Conservation (phyloP, 2,797 vertebrate genomes). For the Cyclopterus lumpus region DNA sequence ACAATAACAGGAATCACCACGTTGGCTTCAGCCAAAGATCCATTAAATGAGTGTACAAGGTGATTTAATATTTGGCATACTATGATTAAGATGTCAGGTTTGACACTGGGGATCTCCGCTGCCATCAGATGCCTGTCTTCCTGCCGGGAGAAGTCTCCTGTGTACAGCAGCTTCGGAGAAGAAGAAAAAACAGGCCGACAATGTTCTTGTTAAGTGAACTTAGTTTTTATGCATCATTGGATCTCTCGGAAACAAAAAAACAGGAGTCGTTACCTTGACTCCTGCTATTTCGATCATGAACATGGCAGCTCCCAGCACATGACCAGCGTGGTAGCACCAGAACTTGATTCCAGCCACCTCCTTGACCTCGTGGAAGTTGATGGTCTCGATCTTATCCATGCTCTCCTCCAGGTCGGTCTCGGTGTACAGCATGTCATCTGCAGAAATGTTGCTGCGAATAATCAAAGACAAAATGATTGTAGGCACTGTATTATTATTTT, state of each 20-base stretch:
- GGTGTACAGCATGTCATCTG: slow-evolving; percentile 97
- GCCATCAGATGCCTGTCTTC: slow-evolving; percentile 97
- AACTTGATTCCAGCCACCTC: slow-evolving; percentile 98
- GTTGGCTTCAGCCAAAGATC: not conserved
- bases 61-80: slow-evolving; percentile 37
- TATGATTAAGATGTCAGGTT: slow-evolving; percentile 91
- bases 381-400: slow-evolving; percentile 99
- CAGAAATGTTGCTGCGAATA: slow-evolving; percentile 92
- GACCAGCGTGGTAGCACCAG: slow-evolving; percentile 96
- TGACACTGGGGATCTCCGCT: slow-evolving; percentile 93
- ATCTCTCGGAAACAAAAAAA: not conserved
- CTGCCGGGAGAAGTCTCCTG: slow-evolving; percentile 96
- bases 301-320: slow-evolving; percentile 96
- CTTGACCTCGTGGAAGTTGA: slow-evolving; percentile 99
- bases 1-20: not conserved
- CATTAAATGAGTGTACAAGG: not conserved
- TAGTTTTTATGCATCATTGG: not conserved
- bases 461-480: not conserved
- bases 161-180: slow-evolving; percentile 89
- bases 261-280: slow-evolving; percentile 87
- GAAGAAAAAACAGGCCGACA: not conserved
- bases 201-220: not conserved
- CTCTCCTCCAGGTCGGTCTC: slow-evolving; percentile 97
- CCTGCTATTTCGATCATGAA: slow-evolving; percentile 98
- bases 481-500: not conserved